Evolutionary conservation across 2,888 invertebrate genomes (phyloP), one percentile per base, ranked within the genome.

Genomic region (Hirtodrosophila confusa): DNA sequence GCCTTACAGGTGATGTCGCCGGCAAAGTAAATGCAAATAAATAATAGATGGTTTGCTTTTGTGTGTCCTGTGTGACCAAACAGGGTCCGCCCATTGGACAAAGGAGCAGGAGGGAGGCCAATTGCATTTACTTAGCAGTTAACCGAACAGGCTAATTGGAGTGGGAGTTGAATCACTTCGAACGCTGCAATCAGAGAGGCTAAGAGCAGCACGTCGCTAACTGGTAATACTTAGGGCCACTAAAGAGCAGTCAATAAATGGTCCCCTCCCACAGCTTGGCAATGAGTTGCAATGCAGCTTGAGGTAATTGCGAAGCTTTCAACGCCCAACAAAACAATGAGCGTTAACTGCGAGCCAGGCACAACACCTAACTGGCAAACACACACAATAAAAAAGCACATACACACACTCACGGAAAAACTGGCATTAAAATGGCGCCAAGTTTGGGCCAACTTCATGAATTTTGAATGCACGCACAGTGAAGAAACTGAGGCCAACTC

Each of bases 401-500:
- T 11, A 49, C 27, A 29, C 24, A 10, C n/a, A 31, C 17, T 17
- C 11, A 31, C 11, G 23, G 7, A 12, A 17, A 29, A 39, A 43
- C 17, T 63, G 58, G 66, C 73, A 85, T 74, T 69, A 79, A 78
- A 74, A 70, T 86, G 83, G 88, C 86, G 83, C 84, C 88, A 74
- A 75, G 61, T 80, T 72, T 61, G 71, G 66, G 73, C 60, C 62
- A 82, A 88, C 88, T 88, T 83, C 83, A 84, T 84, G 83, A 88
- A 84, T 84, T 84, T 88, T 84, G 88, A 83, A 84, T 84, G 83
- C 72, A 88, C 69, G 86, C 69, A 69, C 60, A 60, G 55, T 66
- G 62, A 78, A 60, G 62, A 78, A 60, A 75, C 86, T 69, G 72
- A 65, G 40, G 65, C 78, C 57, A 58, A 56, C 43, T 9, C 54